These are phyloP conservation scores for Amiota mariae DNA, from an alignment of 2,888 invertebrate species.

Conservation along the genomic window DNA sequence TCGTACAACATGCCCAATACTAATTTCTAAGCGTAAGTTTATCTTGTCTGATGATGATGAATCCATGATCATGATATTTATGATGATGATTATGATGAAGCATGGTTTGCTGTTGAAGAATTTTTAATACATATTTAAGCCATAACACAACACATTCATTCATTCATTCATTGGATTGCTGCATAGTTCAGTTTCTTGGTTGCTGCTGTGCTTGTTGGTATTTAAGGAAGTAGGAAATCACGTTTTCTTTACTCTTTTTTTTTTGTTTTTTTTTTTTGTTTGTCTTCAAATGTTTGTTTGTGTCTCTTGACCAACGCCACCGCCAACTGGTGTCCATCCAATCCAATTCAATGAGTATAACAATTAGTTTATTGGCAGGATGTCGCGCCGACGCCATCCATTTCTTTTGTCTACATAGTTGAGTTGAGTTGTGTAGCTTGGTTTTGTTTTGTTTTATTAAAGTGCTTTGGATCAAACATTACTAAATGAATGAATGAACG, in stretches of 20 bases:
- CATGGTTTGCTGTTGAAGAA: slow-evolving; percentile 6
- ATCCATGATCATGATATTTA: too few relatives aligned
- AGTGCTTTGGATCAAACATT: slow-evolving; percentile 1
- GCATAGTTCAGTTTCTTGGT: not conserved
- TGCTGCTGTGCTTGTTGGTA: not conserved
- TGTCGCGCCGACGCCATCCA: slow-evolving; percentile 27
- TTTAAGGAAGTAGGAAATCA: slow-evolving; percentile 62
- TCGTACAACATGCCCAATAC: not conserved
- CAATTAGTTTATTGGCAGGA: slow-evolving; percentile 36
- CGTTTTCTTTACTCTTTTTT: slow-evolving; percentile 42
- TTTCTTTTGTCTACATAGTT: not conserved
- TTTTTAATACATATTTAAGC: slow-evolving; percentile 16
- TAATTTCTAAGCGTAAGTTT: slow-evolving; percentile 25
- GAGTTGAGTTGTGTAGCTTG: too few relatives aligned
- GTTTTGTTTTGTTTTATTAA: not conserved
- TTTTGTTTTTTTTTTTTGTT: not conserved
- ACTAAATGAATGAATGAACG: slow-evolving; percentile 50
- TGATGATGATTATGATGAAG: too few relatives aligned
- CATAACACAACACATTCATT: not conserved
- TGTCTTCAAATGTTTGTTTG: not conserved
- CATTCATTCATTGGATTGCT: slow-evolving; percentile 3
- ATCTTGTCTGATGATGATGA: not conserved
- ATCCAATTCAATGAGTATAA: slow-evolving; percentile 39
- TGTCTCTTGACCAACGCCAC: not conserved
- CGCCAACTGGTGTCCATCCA: slow-evolving; percentile 33